Percentiles rank a stretch among this genome's conserved stretches.
Evolutionary conservation across 2,113 vertebrate species (phyloP).

Genomic region (Hemicordylus capensis): DNA sequence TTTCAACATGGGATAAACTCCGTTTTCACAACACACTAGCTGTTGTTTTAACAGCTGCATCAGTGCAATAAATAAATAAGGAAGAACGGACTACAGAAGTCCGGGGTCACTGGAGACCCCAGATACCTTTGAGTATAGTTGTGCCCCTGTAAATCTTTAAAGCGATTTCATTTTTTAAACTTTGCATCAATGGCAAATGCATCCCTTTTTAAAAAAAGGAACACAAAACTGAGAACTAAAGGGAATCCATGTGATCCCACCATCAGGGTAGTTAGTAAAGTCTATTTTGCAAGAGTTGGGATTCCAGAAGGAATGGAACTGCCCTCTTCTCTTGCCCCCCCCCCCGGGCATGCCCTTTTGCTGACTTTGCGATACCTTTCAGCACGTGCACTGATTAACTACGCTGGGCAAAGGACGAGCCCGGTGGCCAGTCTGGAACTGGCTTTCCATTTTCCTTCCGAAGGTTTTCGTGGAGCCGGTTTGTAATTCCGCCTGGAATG

Average conservation of each 20-base stretch:
- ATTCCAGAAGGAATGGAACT: neutral
- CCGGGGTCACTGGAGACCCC: neutral
- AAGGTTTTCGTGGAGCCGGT: slow-evolving; percentile 50
- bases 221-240: too few relatives aligned
- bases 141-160: too few relatives aligned
- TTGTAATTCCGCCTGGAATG: slow-evolving; percentile 70
- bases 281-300: neutral
- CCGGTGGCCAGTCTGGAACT: slow-evolving; percentile 39
- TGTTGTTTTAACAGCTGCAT: neutral
- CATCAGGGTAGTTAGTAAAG: neutral
- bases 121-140: neutral
- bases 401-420: slow-evolving; percentile 2
- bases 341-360: neutral
- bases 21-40: neutral
- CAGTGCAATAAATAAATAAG: too few relatives aligned
- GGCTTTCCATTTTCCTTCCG: slow-evolving; percentile 65
- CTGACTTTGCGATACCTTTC: neutral
- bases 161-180: too few relatives aligned
- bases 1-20: neutral
- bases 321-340: neutral
- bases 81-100: too few relatives aligned
- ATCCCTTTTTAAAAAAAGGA: neutral
- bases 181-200: neutral
- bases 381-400: slow-evolving; percentile 28
- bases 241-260: neutral